A percentile compares a stretch with the other conserved stretches of the same genome.
These are phyloP conservation scores for Tiaroga cobitis DNA, from an alignment of 2,797 vertebrate species.

Conservation along the genomic window DNA sequence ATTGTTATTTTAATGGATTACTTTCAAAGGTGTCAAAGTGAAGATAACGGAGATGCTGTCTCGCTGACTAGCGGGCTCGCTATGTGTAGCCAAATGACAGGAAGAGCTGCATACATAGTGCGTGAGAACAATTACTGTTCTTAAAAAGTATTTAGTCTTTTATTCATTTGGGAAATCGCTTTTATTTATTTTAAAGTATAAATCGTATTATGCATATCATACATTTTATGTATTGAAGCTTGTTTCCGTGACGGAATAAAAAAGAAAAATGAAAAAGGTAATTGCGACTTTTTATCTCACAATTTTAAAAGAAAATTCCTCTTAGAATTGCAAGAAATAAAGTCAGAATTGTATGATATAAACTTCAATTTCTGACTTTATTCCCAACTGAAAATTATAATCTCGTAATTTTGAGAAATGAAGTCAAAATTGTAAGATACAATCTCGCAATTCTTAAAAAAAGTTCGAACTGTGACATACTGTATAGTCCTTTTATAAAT, in stretches of 20 bases:
- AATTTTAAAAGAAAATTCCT: no score
- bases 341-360: not conserved
- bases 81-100: conserved; percentile 55
- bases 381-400: no score
- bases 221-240: not conserved
- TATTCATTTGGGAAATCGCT: not conserved
- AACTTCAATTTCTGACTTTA: not conserved
- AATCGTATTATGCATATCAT: not conserved
- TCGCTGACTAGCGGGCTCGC: not conserved
- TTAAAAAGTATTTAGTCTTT: no score
- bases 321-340: no score
- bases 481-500: no score
- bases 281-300: no score
- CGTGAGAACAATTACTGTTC: not conserved
- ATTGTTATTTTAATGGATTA: conserved; percentile 67
- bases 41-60: conserved; percentile 58
- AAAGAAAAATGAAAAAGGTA: no score
- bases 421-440: no score
- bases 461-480: not conserved
- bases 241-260: not conserved
- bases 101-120: conserved; percentile 18
- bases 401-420: not conserved
- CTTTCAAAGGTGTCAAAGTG: conserved; percentile 67
- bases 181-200: not conserved
- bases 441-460: no score